phyloP scores from a whole-genome alignment of 2,888 invertebrate genomes.

The Poecilobothrus nobilitatus region DNA sequence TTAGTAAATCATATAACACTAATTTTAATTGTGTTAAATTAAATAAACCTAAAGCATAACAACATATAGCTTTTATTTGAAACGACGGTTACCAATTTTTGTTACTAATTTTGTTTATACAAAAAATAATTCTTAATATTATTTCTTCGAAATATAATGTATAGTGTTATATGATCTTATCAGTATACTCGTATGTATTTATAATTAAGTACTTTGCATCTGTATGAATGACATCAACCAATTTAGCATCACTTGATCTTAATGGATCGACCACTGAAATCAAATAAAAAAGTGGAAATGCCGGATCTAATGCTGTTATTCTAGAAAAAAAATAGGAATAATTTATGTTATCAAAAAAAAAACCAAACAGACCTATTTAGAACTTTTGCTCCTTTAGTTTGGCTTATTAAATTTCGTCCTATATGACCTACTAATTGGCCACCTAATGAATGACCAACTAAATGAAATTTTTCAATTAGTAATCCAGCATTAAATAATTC shows the following conservation, averaged over 20 bases:
- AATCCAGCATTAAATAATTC: conserved; percentile 23
- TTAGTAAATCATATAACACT: too few relatives aligned
- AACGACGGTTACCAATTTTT: too few relatives aligned
- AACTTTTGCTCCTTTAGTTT: conserved; percentile 18
- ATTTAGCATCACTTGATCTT: conserved; percentile 45
- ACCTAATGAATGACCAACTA: conserved; percentile 27
- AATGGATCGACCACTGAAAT: conserved; percentile 33
- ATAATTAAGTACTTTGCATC: conserved; percentile 38
- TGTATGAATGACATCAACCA: conserved; percentile 56
- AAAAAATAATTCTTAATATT: too few relatives aligned
- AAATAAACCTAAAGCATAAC: too few relatives aligned
- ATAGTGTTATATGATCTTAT: too few relatives aligned
- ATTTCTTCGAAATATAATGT: too few relatives aligned
- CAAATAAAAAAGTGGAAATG: conserved; percentile 24
- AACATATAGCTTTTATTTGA: too few relatives aligned
- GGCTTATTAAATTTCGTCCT: conserved; percentile 20
- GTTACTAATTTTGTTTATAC: too few relatives aligned
- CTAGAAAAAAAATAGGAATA: conserved; percentile 12
- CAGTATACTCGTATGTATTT: too few relatives aligned
- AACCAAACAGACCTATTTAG: conserved; percentile 16
- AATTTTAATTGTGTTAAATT: too few relatives aligned
- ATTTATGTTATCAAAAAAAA: neutral
- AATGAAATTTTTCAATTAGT: conserved; percentile 21
- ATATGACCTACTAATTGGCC: conserved; percentile 23
- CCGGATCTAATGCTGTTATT: conserved; percentile 26